These are phyloP conservation scores for Gadus macrocephalus DNA, from an alignment of 2,113 vertebrate species.

Conservation along the genomic window DNA sequence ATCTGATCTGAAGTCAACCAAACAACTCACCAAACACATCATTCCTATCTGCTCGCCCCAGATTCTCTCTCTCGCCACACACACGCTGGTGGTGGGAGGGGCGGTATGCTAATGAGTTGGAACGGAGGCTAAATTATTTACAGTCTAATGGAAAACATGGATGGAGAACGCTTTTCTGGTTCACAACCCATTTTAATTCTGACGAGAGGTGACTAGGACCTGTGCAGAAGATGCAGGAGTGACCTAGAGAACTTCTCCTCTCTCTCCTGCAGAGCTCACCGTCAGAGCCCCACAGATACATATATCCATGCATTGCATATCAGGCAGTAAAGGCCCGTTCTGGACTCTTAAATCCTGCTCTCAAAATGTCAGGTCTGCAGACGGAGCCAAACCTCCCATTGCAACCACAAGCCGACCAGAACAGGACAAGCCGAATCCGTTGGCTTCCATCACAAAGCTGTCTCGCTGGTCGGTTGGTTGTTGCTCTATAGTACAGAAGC, in stretches of 20 bases:
- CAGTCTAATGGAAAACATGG: constrained; percentile 49
- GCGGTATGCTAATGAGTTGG: constrained; percentile 50
- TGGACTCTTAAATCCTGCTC: too few species aligned
- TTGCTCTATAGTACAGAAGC: constrained; percentile 18
- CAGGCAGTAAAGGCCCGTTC: too few species aligned
- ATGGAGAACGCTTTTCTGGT: constrained; percentile 44
- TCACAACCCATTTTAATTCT: constrained; percentile 45
- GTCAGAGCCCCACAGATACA: neutral
- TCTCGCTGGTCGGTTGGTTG: neutral
- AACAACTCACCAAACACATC: constrained; percentile 58
- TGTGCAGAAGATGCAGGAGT: constrained; percentile 30
- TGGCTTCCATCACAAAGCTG: constrained; percentile 21
- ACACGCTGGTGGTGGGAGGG: constrained; percentile 16
- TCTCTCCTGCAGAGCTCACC: constrained; percentile 21
- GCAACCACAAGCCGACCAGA: constrained; percentile 19
- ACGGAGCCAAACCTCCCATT: neutral
- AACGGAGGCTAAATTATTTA: constrained; percentile 36
- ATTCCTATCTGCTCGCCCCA: constrained; percentile 50
- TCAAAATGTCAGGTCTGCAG: too few species aligned
- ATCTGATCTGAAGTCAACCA: constrained; percentile 59
- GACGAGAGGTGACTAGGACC: constrained; percentile 49
- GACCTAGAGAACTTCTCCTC: constrained; percentile 33
- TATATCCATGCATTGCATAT: neutral
- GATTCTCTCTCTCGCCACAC: constrained; percentile 16
- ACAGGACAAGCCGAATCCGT: constrained; percentile 19